Conservation (phyloP, 2,113 vertebrate species). For the Tychaedon coryphoeus region DNA sequence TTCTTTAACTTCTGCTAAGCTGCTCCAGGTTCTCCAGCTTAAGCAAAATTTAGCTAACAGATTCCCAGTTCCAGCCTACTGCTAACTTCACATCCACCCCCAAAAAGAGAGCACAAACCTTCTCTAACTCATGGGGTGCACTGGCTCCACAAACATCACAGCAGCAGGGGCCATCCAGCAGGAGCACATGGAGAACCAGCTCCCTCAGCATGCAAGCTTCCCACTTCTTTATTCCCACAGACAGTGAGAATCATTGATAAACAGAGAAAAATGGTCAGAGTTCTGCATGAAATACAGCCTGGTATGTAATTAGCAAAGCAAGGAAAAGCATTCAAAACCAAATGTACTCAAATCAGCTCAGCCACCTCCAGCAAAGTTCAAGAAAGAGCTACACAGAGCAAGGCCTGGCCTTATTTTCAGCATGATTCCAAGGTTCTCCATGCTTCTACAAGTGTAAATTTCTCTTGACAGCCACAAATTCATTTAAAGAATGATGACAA, state of each 20-base stretch:
- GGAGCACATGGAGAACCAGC: rapidly evolving
- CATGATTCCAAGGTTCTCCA: background rate
- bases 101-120: background rate
- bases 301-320: background rate
- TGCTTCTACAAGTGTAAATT: background rate
- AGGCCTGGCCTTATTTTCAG: background rate
- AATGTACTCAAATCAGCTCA: background rate
- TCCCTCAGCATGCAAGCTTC: background rate
- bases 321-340: background rate
- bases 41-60: background rate
- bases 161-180: background rate
- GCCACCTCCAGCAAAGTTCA: background rate
- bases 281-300: background rate
- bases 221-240: background rate
- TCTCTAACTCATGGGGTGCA: too few species aligned
- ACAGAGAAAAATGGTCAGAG: background rate
- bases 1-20: background rate
- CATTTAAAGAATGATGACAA: constrained; percentile 2
- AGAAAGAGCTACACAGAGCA: background rate
- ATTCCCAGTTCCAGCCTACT: background rate
- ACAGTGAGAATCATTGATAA: background rate
- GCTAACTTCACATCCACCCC: background rate
- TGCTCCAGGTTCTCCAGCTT: background rate
- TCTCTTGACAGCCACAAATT: constrained; percentile 22
- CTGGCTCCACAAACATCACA: background rate